Conservation (phyloP, 1,140 invertebrate species). For the Drosophila sproati region DNA sequence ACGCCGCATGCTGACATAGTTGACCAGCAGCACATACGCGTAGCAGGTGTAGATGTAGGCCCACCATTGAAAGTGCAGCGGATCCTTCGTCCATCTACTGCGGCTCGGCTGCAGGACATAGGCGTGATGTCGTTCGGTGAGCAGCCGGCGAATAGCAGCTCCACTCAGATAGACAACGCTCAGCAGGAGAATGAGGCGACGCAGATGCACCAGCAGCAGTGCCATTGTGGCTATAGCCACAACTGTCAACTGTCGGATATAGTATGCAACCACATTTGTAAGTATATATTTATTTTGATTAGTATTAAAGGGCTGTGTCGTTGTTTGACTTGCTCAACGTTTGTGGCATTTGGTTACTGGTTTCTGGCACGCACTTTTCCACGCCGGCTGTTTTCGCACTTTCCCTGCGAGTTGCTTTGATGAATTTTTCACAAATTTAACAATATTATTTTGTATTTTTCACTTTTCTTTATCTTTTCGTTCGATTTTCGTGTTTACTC, state of each 20-base stretch:
- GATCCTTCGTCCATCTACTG: constrained; percentile 50
- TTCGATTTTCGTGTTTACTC: constrained; percentile 45
- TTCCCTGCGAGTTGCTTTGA: neutral
- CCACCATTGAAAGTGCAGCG: constrained; percentile 80
- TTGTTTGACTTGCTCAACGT: constrained; percentile 6
- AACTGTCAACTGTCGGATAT: constrained; percentile 3
- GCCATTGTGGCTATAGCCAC: constrained; percentile 48
- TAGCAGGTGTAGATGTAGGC: constrained; percentile 81
- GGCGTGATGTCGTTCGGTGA: constrained; percentile 65
- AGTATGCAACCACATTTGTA: neutral
- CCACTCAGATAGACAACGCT: constrained; percentile 78
- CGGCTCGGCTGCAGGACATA: constrained; percentile 58
- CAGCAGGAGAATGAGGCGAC: constrained; percentile 75
- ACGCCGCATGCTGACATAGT: constrained; percentile 68
- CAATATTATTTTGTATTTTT: constrained; percentile 49
- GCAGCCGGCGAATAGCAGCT: constrained; percentile 60
- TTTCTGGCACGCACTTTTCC: constrained; percentile 9
- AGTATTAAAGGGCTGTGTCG: neutral
- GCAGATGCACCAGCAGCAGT: constrained; percentile 72
- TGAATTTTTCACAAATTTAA: constrained; percentile 18
- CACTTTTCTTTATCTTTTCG: constrained; percentile 23
- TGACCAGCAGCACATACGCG: constrained; percentile 65
- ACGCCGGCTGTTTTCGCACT: constrained; percentile 2
- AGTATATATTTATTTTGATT: neutral
- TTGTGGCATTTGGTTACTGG: neutral